phyloP scores from a whole-genome alignment of 2,113 vertebrate genomes.

The Notothenia rossii region DNA sequence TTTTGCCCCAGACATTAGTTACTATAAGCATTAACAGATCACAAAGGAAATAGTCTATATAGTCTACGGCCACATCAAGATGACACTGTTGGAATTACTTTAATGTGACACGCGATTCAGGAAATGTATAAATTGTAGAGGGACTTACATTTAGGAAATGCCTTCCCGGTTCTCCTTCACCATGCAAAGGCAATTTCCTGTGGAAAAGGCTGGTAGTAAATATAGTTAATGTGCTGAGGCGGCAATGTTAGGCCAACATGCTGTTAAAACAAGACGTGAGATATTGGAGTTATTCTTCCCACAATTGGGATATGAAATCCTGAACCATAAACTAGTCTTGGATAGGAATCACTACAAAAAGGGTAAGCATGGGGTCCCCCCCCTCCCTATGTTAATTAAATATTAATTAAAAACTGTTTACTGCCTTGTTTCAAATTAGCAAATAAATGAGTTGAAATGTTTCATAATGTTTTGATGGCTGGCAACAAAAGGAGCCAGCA shows the following conservation, averaged over 20 bases:
- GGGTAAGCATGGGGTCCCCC: not conserved
- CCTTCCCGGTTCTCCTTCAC: constrained; percentile 65
- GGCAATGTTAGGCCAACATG: constrained; percentile 69
- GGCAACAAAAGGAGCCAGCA: not conserved
- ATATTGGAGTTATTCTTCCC: constrained; percentile 72
- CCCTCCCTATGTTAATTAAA: constrained; percentile 19
- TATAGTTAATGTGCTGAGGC: constrained; percentile 82
- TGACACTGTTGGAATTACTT: constrained; percentile 20
- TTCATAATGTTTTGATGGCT: not conserved
- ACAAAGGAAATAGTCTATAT: constrained; percentile 14
- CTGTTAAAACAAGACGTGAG: constrained; percentile 74
- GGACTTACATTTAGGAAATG: constrained; percentile 75
- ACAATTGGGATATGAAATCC: constrained; percentile 73
- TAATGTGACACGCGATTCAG: constrained; percentile 41
- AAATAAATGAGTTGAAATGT: not conserved
- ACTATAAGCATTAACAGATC: constrained; percentile 59
- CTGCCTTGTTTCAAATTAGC: constrained; percentile 1
- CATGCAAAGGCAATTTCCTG: constrained; percentile 80
- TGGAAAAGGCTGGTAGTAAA: constrained; percentile 80
- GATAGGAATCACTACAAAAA: constrained; percentile 46
- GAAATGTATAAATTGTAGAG: constrained; percentile 57
- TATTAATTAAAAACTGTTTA: not conserved
- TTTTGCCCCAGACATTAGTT: constrained; percentile 48
- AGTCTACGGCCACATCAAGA: not conserved
- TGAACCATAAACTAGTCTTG: constrained; percentile 63